Evolutionary conservation across 1,140 invertebrate genomes (phyloP), one percentile per base, ranked within the genome.

Genomic region (Bombus turneri): DNA sequence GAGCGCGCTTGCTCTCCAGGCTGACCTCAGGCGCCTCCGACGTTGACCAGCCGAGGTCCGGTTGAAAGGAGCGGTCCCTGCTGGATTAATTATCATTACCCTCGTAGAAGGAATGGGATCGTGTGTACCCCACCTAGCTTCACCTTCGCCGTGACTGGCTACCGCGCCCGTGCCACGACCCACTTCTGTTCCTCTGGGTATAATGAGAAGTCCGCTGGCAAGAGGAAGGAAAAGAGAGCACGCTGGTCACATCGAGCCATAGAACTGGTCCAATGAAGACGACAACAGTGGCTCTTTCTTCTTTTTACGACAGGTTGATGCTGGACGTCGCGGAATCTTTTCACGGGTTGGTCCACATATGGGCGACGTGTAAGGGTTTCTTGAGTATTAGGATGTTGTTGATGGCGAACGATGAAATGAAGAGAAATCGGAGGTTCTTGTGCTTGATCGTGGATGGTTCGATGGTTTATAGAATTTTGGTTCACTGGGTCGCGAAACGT

Each of bases 51-150:
- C 66, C 72, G 83, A 83, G 89, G 89, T 71, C 83, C 81, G 81
- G 81, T 77, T 88, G 87, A 87, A 89, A 85, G 91, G 92, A 92
- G 88, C 90, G 92, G 91, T 91, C 90, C 84, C 90, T 85, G 83
- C 74, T 93, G 93, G 93, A 94, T 94, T 94, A 94, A 94, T 94
- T 94, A 94, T 94, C 92, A 93, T 94, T 94, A 94, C 90, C 92
- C 91, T 91, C 91, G 92, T 91, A 91, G 90, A 92, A 90, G 92
- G 92, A 94, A 94, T 92, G 92, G 93, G 93, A 94, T 93, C 91
- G 93, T 92, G 86, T 90, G 87, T 91, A 90, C 89, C 88, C 80
- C 86, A 86, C 89, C 88, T 90, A 83, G 81, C 83, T 75, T 91
- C 86, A 90, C 93, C 93, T 93, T 92, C 91, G 88, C 91, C 89